Evolutionary conservation across 2,888 invertebrate genomes (phyloP).

Genomic region (Drosophila demipolita): DNA sequence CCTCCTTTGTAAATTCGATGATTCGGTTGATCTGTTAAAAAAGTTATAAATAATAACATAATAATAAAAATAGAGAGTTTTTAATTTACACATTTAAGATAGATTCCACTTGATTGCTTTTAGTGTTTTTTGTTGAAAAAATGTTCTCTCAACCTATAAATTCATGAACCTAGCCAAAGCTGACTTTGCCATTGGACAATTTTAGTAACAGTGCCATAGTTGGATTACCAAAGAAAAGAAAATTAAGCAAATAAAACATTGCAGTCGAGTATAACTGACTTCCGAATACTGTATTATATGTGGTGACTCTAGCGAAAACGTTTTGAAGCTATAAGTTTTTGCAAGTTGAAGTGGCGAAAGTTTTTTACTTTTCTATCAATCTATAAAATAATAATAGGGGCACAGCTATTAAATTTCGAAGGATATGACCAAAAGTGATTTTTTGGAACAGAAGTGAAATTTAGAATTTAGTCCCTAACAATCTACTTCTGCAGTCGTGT

Average conservation of each 20-base stretch:
- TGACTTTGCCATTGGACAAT: background rate
- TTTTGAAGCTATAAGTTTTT: background rate
- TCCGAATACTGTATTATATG: background rate
- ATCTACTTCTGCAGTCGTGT: background rate
- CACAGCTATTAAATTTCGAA: background rate
- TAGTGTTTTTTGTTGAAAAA: background rate
- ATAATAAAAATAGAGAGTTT: background rate
- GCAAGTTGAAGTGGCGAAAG: background rate
- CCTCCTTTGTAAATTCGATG: conserved; percentile 64
- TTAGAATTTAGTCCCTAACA: background rate
- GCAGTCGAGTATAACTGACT: background rate
- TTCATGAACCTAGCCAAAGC: background rate
- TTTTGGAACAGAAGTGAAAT: background rate
- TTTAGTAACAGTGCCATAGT: background rate
- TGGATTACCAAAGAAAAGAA: background rate
- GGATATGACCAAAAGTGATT: background rate
- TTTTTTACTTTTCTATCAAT: background rate
- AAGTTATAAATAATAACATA: background rate
- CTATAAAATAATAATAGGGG: background rate
- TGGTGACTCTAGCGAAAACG: background rate
- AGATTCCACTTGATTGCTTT: background rate
- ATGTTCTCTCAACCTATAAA: background rate
- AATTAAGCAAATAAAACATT: background rate
- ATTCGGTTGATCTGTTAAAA: conserved; percentile 72
- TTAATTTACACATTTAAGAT: background rate